Percentiles rank a stretch among this genome's conserved stretches.
Evolutionary conservation across 2,888 invertebrate genomes (phyloP).

Genomic region (Conchocele bisecta): DNA sequence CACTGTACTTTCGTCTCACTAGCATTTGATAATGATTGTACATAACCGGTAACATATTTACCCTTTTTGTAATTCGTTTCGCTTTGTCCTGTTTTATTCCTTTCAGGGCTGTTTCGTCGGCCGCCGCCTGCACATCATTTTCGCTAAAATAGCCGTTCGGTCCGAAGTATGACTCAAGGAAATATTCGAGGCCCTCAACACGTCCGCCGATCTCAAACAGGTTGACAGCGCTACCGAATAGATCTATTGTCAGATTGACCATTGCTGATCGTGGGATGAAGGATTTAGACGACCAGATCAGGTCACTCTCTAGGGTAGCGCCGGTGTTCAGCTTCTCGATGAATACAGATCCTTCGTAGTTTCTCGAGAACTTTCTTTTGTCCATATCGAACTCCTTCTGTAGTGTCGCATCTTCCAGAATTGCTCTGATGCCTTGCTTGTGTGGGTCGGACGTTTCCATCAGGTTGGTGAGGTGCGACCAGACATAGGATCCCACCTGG

Average conservation of each 20-base stretch:
- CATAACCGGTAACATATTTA: no score
- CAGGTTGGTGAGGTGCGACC: conserved; percentile 95
- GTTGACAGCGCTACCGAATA: conserved; percentile 92
- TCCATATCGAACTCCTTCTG: conserved; percentile 93
- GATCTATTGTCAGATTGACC: conserved; percentile 81
- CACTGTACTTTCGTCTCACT: no score
- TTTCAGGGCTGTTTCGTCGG: conserved; percentile 53
- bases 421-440: conserved; percentile 91
- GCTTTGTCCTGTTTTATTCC: conserved; percentile 58
- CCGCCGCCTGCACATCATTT: conserved; percentile 48
- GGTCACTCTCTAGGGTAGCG: conserved; percentile 77
- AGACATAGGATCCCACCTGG: conserved; percentile 97
- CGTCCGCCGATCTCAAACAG: conserved; percentile 91
- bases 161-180: conserved; percentile 91
- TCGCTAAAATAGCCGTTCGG: conserved; percentile 85
- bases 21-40: no score
- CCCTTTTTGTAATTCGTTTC: conserved; percentile 60
- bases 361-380: conserved; percentile 94
- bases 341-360: conserved; percentile 90
- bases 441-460: conserved; percentile 93
- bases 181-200: conserved; percentile 93
- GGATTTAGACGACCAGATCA: conserved; percentile 80
- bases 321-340: conserved; percentile 91
- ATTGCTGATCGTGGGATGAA: conserved; percentile 81
- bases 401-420: conserved; percentile 91